A percentile compares a stretch with the other conserved stretches of the same genome.
phyloP scores from a whole-genome alignment of 2,797 vertebrate genomes.

The Danio tinwini region DNA sequence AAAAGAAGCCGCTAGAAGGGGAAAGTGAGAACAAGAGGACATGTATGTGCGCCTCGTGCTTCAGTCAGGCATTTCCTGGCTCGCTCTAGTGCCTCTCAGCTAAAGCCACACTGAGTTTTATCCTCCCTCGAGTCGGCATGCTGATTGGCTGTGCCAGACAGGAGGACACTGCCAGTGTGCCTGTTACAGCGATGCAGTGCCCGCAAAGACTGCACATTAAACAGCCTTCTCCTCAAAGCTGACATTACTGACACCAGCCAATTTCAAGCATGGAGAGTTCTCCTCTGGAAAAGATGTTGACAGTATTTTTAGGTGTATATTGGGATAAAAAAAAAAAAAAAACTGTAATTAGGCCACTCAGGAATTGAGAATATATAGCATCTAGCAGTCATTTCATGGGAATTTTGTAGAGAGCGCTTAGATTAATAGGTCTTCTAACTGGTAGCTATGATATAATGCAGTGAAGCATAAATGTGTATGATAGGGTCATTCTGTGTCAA shows the following conservation, averaged over 20 bases:
- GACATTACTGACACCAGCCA: constrained; percentile 25
- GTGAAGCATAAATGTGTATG: too few species aligned
- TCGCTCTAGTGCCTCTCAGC: constrained; percentile 46
- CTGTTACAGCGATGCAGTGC: constrained; percentile 25
- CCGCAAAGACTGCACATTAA: constrained; percentile 33
- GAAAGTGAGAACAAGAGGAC: constrained; percentile 31
- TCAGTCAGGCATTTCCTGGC: constrained; percentile 53
- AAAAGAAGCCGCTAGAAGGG: background rate
- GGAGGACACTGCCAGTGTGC: constrained; percentile 30
- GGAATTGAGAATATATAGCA: constrained; percentile 39
- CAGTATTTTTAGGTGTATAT: constrained; percentile 20
- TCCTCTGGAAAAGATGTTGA: constrained; percentile 8
- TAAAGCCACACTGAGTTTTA: constrained; percentile 57
- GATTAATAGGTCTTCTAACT: too few species aligned
- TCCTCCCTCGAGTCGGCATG: constrained; percentile 54
- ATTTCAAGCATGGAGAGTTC: constrained; percentile 42
- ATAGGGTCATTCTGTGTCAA: too few species aligned
- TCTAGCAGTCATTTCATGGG: background rate
- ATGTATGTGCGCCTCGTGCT: background rate
- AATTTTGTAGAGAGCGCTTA: too few species aligned
- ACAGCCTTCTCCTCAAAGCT: constrained; percentile 30
- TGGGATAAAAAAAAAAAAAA: too few species aligned
- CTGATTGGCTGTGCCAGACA: constrained; percentile 54
- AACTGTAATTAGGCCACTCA: constrained; percentile 45
- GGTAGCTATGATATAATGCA: too few species aligned